Conservation (phyloP, 1,140 invertebrate genomes). For the Babylonia areolata region DNA sequence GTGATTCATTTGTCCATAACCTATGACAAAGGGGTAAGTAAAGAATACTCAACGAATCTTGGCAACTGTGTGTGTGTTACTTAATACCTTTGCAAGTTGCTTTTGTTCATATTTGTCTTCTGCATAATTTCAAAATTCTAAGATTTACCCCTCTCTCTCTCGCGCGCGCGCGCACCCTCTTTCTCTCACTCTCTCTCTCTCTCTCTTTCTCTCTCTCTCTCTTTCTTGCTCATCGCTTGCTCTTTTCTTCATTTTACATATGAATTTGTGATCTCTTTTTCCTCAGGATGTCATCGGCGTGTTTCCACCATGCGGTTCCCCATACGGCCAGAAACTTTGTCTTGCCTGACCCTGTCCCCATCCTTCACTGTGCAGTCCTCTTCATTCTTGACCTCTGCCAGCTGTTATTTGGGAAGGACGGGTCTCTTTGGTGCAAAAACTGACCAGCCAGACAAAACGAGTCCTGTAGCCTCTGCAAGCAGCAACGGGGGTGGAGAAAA, state of each 20-base stretch:
- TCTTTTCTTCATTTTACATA: neutral
- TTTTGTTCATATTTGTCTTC: no score
- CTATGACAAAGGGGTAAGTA: no score
- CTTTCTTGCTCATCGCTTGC: no score
- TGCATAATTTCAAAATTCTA: no score
- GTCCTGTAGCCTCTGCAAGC: neutral
- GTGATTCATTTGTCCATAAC: no score
- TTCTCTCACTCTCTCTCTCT: no score
- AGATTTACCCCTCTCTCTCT: no score
- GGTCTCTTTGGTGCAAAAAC: neutral
- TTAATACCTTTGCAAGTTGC: no score
- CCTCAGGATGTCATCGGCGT: constrained; percentile 20
- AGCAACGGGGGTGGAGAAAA: neutral
- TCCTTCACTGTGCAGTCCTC: neutral
- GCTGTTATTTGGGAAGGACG: neutral
- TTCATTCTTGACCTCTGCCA: neutral
- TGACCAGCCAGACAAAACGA: neutral
- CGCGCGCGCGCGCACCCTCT: no score
- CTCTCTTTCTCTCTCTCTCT: no score
- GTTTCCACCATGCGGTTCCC: constrained; percentile 12
- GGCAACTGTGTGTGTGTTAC: no score
- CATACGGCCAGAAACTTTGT: neutral
- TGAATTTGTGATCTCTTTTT: neutral
- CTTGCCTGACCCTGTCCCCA: neutral
- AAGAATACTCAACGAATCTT: no score